phyloP scores from a whole-genome alignment of 2,888 invertebrate species.

The Drosophila tanythrix region DNA sequence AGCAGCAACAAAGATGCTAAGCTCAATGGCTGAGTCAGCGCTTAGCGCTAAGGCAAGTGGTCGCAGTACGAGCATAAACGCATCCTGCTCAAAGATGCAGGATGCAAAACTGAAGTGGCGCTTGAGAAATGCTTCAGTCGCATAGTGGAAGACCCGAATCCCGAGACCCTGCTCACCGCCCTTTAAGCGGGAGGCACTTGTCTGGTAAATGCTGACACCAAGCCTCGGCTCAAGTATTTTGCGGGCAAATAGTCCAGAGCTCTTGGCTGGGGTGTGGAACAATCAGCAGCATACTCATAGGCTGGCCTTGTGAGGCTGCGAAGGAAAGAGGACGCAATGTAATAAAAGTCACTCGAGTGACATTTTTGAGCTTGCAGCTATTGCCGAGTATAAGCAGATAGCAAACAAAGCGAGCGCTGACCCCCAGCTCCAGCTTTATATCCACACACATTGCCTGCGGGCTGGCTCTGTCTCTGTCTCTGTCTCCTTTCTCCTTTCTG shows the following conservation, averaged over 20 bases:
- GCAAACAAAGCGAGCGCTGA: slow-evolving; percentile 68
- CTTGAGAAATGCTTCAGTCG: slow-evolving; percentile 72
- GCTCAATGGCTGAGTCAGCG: slow-evolving; percentile 48
- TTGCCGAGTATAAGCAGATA: slow-evolving; percentile 52
- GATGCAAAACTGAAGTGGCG: slow-evolving; percentile 77
- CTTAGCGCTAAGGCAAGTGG: slow-evolving; percentile 28
- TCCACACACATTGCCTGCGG: not conserved
- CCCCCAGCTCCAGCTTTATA: slow-evolving; percentile 21
- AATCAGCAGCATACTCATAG: slow-evolving; percentile 8
- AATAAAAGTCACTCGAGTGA: slow-evolving; percentile 82
- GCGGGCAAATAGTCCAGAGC: slow-evolving; percentile 75
- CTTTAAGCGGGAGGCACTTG: slow-evolving; percentile 47
- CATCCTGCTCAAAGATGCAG: slow-evolving; percentile 76
- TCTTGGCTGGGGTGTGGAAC: not conserved
- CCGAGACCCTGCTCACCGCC: slow-evolving; percentile 5
- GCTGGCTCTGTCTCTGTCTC: not conserved
- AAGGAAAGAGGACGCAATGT: slow-evolving; percentile 33
- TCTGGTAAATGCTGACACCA: slow-evolving; percentile 80
- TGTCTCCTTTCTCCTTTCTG: slow-evolving; percentile 3
- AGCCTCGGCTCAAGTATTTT: slow-evolving; percentile 75
- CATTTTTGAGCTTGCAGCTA: slow-evolving; percentile 78
- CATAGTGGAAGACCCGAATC: slow-evolving; percentile 45
- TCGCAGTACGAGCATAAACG: slow-evolving; percentile 47
- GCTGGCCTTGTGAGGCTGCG: slow-evolving; percentile 1
- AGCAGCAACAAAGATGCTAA: slow-evolving; percentile 2